A percentile compares a stretch with the other conserved stretches of the same genome.
Conservation (phyloP, 1,140 invertebrate species). For the Rhyacophila brunnea region DNA sequence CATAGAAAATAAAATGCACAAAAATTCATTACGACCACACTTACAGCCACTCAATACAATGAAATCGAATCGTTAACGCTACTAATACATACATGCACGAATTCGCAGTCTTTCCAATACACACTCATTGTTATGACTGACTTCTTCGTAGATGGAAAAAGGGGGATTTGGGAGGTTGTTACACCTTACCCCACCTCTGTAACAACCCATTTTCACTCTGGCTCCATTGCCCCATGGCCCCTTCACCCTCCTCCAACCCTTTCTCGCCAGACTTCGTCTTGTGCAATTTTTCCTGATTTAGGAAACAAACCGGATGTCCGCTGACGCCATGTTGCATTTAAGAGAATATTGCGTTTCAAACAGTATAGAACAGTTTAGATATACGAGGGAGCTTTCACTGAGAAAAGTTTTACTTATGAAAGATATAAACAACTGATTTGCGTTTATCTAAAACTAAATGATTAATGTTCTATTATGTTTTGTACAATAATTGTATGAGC, state of each 20-base stretch:
- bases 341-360: not conserved
- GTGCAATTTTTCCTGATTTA: conserved; percentile 35
- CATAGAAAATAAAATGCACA: no score
- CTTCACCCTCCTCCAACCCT: not conserved
- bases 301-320: conserved; percentile 5
- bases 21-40: no score
- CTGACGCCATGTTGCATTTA: not conserved
- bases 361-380: not conserved
- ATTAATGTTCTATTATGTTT: no score
- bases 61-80: no score
- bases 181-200: not conserved
- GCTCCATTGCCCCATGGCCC: not conserved
- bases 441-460: no score
- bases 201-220: not conserved
- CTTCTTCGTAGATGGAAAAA: conserved; percentile 15
- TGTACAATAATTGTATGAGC: no score
- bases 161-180: not conserved
- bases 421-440: no score
- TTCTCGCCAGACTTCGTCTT: conserved; percentile 17
- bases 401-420: no score
- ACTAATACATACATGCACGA: not conserved
- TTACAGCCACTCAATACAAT: no score
- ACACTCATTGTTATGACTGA: conserved; percentile 20
- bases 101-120: conserved; percentile 1
- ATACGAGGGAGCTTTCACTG: no score